phyloP scores from a whole-genome alignment of 2,888 invertebrate species.

The Mimas tiliae region DNA sequence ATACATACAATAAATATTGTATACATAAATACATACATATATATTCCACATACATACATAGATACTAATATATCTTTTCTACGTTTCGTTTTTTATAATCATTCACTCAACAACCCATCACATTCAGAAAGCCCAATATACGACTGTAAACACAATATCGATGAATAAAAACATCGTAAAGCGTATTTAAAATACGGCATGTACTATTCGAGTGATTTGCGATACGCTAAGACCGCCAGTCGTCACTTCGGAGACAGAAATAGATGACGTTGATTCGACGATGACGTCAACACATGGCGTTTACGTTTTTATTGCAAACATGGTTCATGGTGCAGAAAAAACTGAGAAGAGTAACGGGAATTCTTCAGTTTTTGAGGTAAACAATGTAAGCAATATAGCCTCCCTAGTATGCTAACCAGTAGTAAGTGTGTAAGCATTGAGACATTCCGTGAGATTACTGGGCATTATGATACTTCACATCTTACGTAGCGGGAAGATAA shows the following conservation, averaged over 20 bases:
- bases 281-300: slow-evolving; percentile 21
- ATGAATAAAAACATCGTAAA: slow-evolving; percentile 16
- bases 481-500: too few relatives aligned
- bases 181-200: slow-evolving; percentile 1
- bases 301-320: neutral
- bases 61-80: too few relatives aligned
- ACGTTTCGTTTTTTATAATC: neutral
- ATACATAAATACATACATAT: too few relatives aligned
- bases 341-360: neutral
- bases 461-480: too few relatives aligned
- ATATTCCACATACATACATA: too few relatives aligned
- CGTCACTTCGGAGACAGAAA: slow-evolving; percentile 16
- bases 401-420: too few relatives aligned
- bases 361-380: too few relatives aligned
- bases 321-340: neutral
- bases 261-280: slow-evolving; percentile 13
- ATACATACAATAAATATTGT: too few relatives aligned
- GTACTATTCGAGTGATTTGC: slow-evolving; percentile 8
- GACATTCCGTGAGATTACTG: too few relatives aligned
- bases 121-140: neutral
- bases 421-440: too few relatives aligned
- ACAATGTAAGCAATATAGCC: too few relatives aligned
- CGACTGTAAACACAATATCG: slow-evolving; percentile 4
- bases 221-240: neutral
- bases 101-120: neutral